These are phyloP conservation scores for Passer montanus DNA, from an alignment of 2,113 vertebrate genomes.

Conservation along the genomic window DNA sequence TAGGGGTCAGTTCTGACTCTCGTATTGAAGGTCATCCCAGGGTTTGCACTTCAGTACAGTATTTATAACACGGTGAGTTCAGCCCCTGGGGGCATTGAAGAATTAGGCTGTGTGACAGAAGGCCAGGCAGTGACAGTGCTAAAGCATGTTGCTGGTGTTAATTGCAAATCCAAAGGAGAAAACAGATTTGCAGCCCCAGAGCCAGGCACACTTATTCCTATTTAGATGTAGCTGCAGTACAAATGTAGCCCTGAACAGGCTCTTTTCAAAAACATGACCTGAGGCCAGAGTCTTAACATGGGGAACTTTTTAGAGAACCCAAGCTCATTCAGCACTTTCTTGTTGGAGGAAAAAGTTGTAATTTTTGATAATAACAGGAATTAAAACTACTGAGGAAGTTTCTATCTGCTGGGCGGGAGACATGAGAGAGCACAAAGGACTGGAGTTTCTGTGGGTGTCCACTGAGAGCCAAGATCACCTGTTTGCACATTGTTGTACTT, in stretches of 20 bases:
- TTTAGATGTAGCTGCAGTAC: neutral
- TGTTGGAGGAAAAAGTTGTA: neutral
- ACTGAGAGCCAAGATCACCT: neutral
- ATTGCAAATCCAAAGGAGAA: neutral
- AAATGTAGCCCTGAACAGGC: neutral
- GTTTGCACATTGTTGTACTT: neutral
- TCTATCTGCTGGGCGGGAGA: neutral
- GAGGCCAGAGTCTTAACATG: neutral
- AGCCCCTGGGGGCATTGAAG: neutral
- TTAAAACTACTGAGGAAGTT: neutral
- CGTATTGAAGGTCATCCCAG: neutral
- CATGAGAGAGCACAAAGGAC: neutral
- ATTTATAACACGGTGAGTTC: neutral
- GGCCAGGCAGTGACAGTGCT: neutral
- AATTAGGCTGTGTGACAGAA: neutral
- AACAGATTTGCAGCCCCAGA: neutral
- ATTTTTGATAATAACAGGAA: neutral
- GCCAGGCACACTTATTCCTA: neutral
- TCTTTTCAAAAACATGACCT: neutral
- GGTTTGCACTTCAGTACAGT: neutral
- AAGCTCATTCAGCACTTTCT: neutral
- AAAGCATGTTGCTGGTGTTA: neutral
- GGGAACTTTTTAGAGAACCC: neutral
- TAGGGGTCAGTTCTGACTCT: constrained; percentile 6
- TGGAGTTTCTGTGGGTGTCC: neutral